Evolutionary conservation across 2,888 invertebrate species (phyloP), one percentile per base, ranked within the genome.

Genomic region (Leptinotarsa juncta): DNA sequence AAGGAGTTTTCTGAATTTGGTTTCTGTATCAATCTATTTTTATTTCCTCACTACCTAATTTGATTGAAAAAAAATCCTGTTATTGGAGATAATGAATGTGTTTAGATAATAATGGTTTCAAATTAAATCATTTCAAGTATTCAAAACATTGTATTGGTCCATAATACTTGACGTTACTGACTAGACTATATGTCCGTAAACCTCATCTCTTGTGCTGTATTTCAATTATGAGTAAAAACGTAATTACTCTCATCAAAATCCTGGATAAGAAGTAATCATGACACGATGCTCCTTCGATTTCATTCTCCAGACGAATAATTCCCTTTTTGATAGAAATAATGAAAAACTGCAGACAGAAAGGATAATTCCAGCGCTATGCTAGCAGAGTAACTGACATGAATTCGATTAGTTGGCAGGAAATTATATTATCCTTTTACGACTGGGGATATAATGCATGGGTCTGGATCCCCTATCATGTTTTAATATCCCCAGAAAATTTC

Each of bases 381-480:
- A 32, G 62, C 62, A 62, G 62, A n/a, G 32, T 16, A 62, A 62
- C 62, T 62, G 62, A 42, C 62, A 42, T 42, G n/a, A 62, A 62
- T 62, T 62, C 62, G 62, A 62, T 62, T 62, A 62, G 42, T 20
- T 62, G 62, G 62, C 62, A 26, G 62, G 62, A 62, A 62, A 62
- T 62, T 62, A 62, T 62, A 62, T 62, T 62, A 62, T 62, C 62
- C 42, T 32, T 62, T 62, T 62, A 62, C 42, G 62, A 62, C 62
- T 62, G 42, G 32, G 42, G 32, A 62, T 62, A 62, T 62, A 32
- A 62, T 12, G 32, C 32, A 62, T 62, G 7, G 62, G 62, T 62
- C 62, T 62, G 42, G 42, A 62, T 42, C 42, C 62, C 62, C 62
- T 42, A 42, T 62, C 26, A 62, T 62, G 62, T 62, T 62, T 62